These are phyloP conservation scores for Prunella himalayana DNA, from an alignment of 2,113 vertebrate genomes.

Conservation along the genomic window DNA sequence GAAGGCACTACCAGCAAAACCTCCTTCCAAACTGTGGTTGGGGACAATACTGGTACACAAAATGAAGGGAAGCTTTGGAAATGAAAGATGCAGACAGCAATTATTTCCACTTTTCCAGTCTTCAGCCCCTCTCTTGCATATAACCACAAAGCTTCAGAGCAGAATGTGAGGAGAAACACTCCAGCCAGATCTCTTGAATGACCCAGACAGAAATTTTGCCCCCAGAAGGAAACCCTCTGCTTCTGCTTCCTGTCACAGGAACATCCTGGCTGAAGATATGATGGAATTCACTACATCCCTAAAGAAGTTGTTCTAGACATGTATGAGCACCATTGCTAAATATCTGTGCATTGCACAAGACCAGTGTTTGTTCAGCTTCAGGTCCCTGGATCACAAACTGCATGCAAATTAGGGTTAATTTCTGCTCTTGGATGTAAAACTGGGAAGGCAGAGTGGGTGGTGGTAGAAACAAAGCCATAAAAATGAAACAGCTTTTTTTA, in stretches of 20 bases:
- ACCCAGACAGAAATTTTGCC: background rate
- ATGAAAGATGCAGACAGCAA: background rate
- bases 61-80: background rate
- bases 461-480: background rate
- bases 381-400: background rate
- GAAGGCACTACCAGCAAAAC: background rate
- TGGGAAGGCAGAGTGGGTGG: background rate
- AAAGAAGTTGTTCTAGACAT: background rate
- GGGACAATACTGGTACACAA: fast-evolving
- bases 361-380: background rate
- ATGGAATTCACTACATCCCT: background rate
- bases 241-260: background rate
- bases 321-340: background rate
- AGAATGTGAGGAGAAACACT: background rate
- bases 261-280: background rate
- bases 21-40: background rate
- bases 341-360: background rate
- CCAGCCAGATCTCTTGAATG: background rate
- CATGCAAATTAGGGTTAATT: background rate
- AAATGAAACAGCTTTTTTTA: background rate
- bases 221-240: background rate
- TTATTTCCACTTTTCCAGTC: background rate
- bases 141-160: background rate
- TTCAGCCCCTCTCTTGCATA: background rate
- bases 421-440: background rate